These are phyloP conservation scores for Pocota personata DNA, from an alignment of 2,888 invertebrate genomes.

Conservation along the genomic window DNA sequence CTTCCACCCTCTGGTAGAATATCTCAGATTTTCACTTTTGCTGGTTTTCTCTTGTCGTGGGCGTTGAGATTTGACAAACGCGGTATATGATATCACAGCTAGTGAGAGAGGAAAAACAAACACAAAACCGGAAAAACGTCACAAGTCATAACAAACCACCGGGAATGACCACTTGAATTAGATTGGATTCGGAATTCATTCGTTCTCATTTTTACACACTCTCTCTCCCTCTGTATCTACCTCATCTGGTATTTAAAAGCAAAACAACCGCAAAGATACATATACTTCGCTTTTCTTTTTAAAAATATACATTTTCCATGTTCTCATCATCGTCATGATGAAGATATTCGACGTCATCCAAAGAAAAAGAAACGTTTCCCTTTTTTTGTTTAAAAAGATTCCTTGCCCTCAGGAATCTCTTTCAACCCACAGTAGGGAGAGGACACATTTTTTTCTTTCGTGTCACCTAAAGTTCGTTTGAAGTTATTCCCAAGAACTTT, in stretches of 20 bases:
- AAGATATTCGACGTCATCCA: background rate
- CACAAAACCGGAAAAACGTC: constrained; percentile 13
- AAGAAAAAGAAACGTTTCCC: background rate
- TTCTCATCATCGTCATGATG: background rate
- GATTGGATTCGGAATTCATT: background rate
- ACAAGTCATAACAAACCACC: background rate
- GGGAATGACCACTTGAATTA: background rate
- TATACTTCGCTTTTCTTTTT: background rate
- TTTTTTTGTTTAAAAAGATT: constrained; percentile 3
- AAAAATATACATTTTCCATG: background rate
- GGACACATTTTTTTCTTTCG: background rate
- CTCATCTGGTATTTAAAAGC: constrained; percentile 6
- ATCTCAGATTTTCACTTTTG: too few species aligned
- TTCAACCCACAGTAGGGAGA: background rate
- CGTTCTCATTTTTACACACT: background rate
- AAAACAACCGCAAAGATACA: background rate
- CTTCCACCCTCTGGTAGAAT: too few species aligned
- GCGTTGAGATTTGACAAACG: constrained; percentile 32
- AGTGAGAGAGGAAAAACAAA: background rate
- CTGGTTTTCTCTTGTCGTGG: background rate
- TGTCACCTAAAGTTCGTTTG: constrained; percentile 9
- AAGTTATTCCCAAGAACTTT: background rate
- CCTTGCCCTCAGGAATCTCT: constrained; percentile 1
- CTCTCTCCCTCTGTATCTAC: background rate
- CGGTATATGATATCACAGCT: constrained; percentile 1